These are phyloP conservation scores for Parazoanthus darwini DNA, from an alignment of 92 coral and sea anemone species.

Conservation along the genomic window DNA sequence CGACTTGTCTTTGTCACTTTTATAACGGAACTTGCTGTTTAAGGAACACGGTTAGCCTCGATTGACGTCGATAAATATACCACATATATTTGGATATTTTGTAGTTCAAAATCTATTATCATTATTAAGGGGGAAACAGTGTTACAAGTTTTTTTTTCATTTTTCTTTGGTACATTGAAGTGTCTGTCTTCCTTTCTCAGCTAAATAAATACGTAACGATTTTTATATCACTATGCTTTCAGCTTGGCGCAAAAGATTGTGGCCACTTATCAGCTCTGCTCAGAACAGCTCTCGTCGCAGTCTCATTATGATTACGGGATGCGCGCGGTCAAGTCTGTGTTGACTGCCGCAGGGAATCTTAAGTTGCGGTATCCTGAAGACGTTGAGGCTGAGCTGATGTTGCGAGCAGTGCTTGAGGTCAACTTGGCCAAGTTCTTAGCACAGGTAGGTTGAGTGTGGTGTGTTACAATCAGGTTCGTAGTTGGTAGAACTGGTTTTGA, in stretches of 20 bases:
- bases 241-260: constrained; percentile 99
- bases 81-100: no score
- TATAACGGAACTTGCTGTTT: no score
- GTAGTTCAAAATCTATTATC: no score
- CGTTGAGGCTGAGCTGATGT: constrained; percentile 92
- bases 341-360: constrained; percentile 97
- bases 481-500: no score
- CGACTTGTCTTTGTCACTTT: no score
- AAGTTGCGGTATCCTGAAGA: constrained; percentile 95
- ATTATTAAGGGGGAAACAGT: no score
- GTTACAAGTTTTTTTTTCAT: no score
- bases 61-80: no score
- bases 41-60: no score
- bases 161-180: background rate
- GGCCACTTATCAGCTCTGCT: constrained; percentile 92
- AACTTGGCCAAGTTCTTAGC: constrained; percentile 97
- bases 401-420: constrained; percentile 95
- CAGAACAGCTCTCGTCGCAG: constrained; percentile 99
- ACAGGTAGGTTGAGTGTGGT: constrained; percentile 57
- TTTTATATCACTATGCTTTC: background rate
- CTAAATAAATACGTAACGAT: background rate
- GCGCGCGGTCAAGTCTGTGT: constrained; percentile 98
- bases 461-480: background rate
- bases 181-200: background rate
- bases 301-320: constrained; percentile 98